Base-by-base conservation (phyloP, 2,113 vertebrate genomes). In the Sturnira hondurensis region DNA sequence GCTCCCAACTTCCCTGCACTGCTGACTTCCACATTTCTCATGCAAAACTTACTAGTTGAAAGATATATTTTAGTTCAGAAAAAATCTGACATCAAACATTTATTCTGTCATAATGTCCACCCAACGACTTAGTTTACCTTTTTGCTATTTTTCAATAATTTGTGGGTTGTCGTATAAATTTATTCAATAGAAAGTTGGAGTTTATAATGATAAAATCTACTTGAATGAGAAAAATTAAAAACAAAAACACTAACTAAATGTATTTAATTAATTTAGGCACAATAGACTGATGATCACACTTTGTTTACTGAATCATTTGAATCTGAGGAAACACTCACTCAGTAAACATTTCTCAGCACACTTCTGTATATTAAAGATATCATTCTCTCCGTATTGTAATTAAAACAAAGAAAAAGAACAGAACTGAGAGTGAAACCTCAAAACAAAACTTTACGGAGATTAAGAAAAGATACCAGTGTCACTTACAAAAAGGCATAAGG, bases 191-290 rank as follows among this genome's bases (percentile, higher is more conserved):
- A 83, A 95, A 94, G 1, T 0, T 9, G 45, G 38, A 43, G 3
- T 0, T 78, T 61, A 2, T 26, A 61, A 89, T 12, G 73, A 1
- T 26, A 74, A 93, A 86, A n/a, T 93, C 17, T 16, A 43, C 9
- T 13, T 94, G 24, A 96, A 83, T 90, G 31, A 89, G 54, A 96
- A 89, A 94, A 88, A 58, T 77, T 38, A 36, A 38, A 82, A 90
- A 24, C 33, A 85, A 93, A 81, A 45, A 61, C 33, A 89, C 26
- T 56, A 74, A 89, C 36, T 50, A 80, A 91, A 47, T 83, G 95
- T 70, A 84, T 65, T 63, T 89, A 80, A 89, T 63, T 84, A 76
- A 7, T 16, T 85, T 86, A 36, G 24, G 43, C 16, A 33, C 5
- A 88, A 3, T 70, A 87, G 17, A 93, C 3, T 43, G 14, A 90